Evolutionary conservation across 2,797 vertebrate species (phyloP).

Genomic region (Falco concolor): DNA sequence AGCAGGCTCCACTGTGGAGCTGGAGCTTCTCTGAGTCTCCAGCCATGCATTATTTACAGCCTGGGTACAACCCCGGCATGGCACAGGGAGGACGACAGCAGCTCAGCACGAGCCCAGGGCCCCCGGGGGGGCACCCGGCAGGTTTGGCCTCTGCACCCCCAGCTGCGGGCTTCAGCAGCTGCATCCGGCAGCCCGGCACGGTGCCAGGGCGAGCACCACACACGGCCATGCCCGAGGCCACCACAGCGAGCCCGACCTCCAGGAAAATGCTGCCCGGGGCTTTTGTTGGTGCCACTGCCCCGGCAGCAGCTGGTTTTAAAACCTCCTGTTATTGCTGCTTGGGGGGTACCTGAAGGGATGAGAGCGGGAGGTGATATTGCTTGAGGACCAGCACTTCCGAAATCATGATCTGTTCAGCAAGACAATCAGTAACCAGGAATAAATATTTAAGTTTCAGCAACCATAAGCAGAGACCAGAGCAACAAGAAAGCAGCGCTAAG

Average conservation of each 20-base stretch:
- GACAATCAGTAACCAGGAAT: neutral
- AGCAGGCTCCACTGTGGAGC: neutral
- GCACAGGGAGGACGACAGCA: fast-evolving
- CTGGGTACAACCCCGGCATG: fast-evolving
- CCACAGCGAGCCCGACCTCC: fast-evolving
- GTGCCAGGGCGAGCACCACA: neutral
- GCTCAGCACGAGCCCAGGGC: neutral
- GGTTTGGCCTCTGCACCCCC: neutral
- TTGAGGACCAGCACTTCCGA: neutral
- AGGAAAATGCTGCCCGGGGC: neutral
- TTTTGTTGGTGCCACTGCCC: neutral
- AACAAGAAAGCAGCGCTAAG: neutral
- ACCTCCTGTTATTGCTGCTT: neutral
- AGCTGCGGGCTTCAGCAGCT: fast-evolving
- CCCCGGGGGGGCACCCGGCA: neutral
- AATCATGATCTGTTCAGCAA: neutral
- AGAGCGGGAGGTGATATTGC: neutral
- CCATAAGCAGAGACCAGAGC: neutral
- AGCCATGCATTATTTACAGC: neutral
- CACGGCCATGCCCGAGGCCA: neutral
- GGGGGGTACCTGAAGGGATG: neutral
- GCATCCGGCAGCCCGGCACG: neutral
- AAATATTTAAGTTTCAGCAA: neutral
- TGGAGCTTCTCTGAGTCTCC: neutral
- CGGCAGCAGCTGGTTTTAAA: neutral